Base-by-base conservation (phyloP, 2,888 invertebrate species). In the Diaphora mendica region DNA sequence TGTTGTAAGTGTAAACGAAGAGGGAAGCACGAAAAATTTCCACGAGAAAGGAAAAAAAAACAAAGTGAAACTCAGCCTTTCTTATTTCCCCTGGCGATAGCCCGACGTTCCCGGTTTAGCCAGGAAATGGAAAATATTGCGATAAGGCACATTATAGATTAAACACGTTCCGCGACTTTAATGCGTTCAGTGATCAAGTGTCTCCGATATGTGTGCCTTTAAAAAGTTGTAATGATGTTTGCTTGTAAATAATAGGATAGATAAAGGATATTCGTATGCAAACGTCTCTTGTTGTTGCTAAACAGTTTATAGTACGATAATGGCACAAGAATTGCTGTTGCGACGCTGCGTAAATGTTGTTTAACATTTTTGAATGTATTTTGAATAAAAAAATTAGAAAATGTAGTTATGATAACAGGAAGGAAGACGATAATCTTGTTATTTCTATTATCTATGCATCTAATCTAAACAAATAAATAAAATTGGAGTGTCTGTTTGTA, bases 111-210 rank as follows among this genome's bases (percentile, higher is more conserved):
- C 91, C 91, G 87, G 91, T 90, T 91, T 91, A 91, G 88, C 91
- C 91, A 89, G 95, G 94, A 95, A 96, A 95, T 95, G 95, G 95
- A 94, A 95, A 96, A 96, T 95, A 96, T 96, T 93, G 95, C 94
- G 95, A 96, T 96, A 96, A 96, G 95, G 91, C 90, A 91, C 95
- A 95, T 96, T 96, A 95, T 93, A 95, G 94, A 95, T 95, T 95
- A 95, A 94, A 95, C 93, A 91, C 90, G 92, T 91, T 90, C 85
- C 90, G 90, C 85, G 88, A 89, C 89, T 91, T 91, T 94, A 94
- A 94, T 93, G 91, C 85, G 87, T 89, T 91, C 87, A 87, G 91
- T 89, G 94, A 94, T 94, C 93, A 90, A 91, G 88, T 89, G 88
- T 81, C 82, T 74, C 79, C 78, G 89, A 90, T 92, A 92, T 91